These are phyloP conservation scores for Crotophaga sulcirostris DNA, from an alignment of 2,113 vertebrate genomes.

Conservation along the genomic window DNA sequence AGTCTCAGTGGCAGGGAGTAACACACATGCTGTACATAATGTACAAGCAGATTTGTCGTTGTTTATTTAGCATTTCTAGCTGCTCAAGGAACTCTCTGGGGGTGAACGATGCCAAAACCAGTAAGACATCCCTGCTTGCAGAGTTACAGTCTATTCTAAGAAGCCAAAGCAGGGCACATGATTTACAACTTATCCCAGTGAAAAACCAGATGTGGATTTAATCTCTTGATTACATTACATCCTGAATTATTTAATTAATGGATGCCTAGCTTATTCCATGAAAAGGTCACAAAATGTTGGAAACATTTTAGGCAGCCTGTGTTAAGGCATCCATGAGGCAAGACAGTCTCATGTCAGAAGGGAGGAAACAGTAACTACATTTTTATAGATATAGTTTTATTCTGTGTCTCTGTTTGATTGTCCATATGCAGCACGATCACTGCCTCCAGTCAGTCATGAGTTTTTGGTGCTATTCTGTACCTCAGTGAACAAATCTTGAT, in stretches of 20 bases:
- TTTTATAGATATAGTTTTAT: neutral
- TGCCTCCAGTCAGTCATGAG: neutral
- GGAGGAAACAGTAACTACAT: neutral
- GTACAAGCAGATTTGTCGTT: slow-evolving; percentile 62
- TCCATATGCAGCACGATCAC: neutral
- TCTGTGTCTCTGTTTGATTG: neutral
- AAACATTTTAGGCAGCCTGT: neutral
- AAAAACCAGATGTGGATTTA: slow-evolving; percentile 64
- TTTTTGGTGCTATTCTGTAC: neutral
- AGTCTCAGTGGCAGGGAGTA: slow-evolving; percentile 25
- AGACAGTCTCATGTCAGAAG: neutral
- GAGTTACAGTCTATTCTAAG: slow-evolving; percentile 19
- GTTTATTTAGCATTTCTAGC: slow-evolving; percentile 62
- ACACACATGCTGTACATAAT: slow-evolving; percentile 52
- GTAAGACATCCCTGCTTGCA: neutral
- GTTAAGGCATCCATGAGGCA: neutral
- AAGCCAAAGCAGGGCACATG: slow-evolving; percentile 44
- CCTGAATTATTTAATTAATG: slow-evolving; percentile 69
- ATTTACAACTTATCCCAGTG: slow-evolving; percentile 55
- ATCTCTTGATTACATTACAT: slow-evolving; percentile 70
- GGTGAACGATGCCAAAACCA: slow-evolving; percentile 39
- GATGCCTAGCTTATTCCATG: slow-evolving; percentile 52
- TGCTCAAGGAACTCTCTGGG: slow-evolving; percentile 50
- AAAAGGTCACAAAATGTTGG: slow-evolving; percentile 52
- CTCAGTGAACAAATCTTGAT: neutral